These are phyloP conservation scores for Pipa parva DNA, from an alignment of 2,113 vertebrate genomes.

Conservation along the genomic window DNA sequence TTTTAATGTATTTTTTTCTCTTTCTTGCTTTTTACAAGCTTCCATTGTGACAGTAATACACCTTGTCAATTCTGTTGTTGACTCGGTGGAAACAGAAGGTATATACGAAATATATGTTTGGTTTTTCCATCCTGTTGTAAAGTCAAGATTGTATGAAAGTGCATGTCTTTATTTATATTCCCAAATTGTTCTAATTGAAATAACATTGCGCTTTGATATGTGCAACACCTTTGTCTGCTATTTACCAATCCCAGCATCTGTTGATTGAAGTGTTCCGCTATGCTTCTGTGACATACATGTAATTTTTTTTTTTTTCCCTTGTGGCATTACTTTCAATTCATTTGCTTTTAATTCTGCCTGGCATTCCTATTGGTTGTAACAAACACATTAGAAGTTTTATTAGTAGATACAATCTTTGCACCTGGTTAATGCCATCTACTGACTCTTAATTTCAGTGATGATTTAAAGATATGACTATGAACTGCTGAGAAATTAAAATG, in stretches of 20 bases:
- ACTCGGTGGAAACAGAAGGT: slow-evolving; percentile 90
- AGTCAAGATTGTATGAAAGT: too few relatives aligned
- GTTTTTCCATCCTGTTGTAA: slow-evolving; percentile 2
- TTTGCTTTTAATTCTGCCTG: too few relatives aligned
- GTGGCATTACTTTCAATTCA: slow-evolving; percentile 13
- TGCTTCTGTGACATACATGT: background rate
- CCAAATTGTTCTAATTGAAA: background rate
- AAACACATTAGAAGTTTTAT: slow-evolving; percentile 12
- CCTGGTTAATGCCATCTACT: background rate
- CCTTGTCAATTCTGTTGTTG: slow-evolving; percentile 90
- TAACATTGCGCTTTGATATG: slow-evolving; percentile 19
- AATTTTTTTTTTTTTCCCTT: slow-evolving; percentile 9
- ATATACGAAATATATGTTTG: slow-evolving; percentile 55
- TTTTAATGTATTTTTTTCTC: slow-evolving; percentile 74
- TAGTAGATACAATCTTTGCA: background rate
- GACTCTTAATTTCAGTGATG: slow-evolving; percentile 6
- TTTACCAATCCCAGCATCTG: slow-evolving; percentile 3
- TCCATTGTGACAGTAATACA: slow-evolving; percentile 97
- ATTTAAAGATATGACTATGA: slow-evolving; percentile 6
- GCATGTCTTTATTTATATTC: slow-evolving; percentile 13
- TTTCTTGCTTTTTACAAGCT: slow-evolving; percentile 82
- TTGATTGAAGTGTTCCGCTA: background rate
- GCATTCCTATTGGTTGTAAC: background rate
- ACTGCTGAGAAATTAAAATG: slow-evolving; percentile 9
- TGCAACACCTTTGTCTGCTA: background rate